phyloP scores from a whole-genome alignment of 1,140 invertebrate species.

The Manduca sexta region DNA sequence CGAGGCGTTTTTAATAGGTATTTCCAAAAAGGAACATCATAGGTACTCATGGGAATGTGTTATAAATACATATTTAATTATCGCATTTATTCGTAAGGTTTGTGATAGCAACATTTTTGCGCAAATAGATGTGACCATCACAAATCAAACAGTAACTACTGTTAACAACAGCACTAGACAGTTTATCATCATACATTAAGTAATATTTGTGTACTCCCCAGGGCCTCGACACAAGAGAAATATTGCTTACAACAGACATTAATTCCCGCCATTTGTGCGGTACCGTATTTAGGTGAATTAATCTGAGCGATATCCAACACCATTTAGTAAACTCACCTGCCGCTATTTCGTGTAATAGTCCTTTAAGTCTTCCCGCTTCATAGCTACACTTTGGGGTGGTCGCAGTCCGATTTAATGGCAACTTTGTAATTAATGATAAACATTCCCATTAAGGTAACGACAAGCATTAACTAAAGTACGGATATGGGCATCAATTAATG shows the following conservation, averaged over 20 bases:
- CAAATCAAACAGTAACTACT: no score
- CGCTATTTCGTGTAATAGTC: slow-evolving; percentile 39
- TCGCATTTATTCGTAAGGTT: no score
- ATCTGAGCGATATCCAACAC: slow-evolving; percentile 29
- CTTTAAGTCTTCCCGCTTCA: slow-evolving; percentile 29
- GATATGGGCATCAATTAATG: not conserved
- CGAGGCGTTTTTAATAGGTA: no score
- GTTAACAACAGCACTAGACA: no score
- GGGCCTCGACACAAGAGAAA: no score
- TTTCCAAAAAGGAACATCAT: no score
- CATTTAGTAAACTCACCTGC: slow-evolving; percentile 41
- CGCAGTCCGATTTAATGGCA: slow-evolving; percentile 5
- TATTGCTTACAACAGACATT: slow-evolving; percentile 15
- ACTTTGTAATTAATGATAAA: slow-evolving; percentile 21
- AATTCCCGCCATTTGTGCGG: slow-evolving; percentile 19
- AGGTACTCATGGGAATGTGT: no score
- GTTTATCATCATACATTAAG: no score
- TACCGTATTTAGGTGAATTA: slow-evolving; percentile 36
- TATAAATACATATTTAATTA: no score
- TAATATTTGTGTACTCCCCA: no score
- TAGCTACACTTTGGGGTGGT: slow-evolving; percentile 11
- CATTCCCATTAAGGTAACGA: slow-evolving; percentile 1
- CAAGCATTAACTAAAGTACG: not conserved
- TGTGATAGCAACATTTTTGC: no score
- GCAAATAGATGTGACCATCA: no score